A percentile compares a stretch with the other conserved stretches of the same genome.
These are phyloP conservation scores for Gorsachius goisagi DNA, from an alignment of 2,113 vertebrate genomes.

Conservation along the genomic window DNA sequence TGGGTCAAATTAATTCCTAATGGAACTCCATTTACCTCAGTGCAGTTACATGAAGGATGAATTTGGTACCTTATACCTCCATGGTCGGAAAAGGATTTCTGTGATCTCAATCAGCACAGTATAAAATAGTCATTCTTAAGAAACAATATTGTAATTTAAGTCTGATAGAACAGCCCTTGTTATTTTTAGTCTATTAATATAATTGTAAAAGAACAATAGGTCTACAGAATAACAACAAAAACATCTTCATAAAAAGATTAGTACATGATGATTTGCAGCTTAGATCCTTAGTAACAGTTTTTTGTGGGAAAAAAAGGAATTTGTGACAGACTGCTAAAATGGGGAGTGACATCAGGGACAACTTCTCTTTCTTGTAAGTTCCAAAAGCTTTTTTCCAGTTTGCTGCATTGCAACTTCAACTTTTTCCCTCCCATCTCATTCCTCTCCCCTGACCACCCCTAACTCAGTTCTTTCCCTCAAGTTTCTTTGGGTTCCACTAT, in stretches of 20 bases:
- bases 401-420: not conserved
- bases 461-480: not conserved
- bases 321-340: not conserved
- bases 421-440: not conserved
- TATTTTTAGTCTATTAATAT: slow-evolving; percentile 28
- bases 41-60: not conserved
- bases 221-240: not conserved
- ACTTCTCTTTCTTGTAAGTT: not conserved
- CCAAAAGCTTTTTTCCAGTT: not conserved
- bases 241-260: not conserved
- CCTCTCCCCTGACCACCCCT: not conserved
- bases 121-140: not conserved
- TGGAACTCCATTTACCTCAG: slow-evolving; percentile 31
- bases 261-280: not conserved
- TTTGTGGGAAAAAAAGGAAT: slow-evolving; percentile 8
- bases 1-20: slow-evolving; percentile 58
- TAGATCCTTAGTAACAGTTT: not conserved
- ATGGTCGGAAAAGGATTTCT: slow-evolving; percentile 5
- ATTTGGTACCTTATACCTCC: slow-evolving; percentile 33
- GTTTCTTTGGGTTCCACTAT: not conserved
- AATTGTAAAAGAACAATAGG: slow-evolving; percentile 5
- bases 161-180: not conserved
- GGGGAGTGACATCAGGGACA: not conserved
- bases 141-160: not conserved
- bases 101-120: not conserved